Base-by-base conservation (phyloP, 2,113 vertebrate genomes). In the Hypocryptadius cinnamomeus region DNA sequence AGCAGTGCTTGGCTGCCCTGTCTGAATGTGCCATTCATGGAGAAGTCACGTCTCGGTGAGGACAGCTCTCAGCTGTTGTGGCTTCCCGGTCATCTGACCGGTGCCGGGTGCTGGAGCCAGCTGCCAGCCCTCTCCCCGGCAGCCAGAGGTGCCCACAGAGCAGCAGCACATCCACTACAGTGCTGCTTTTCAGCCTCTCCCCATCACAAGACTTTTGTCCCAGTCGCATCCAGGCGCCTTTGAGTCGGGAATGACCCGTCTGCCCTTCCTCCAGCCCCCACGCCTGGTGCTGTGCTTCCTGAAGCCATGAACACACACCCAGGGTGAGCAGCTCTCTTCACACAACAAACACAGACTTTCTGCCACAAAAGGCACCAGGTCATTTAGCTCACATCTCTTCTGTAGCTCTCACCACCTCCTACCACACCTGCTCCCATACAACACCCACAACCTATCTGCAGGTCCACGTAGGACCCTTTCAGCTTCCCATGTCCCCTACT, bases 121-220 rank as follows among this genome's bases (percentile, higher is more conserved):
- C 64, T 1, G 3, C 71, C 91, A 89, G 89, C 78, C 63, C 71
- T 47, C 57, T 56, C 78, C 72, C 57, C 3, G 0, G 23, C 78
- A 81, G 93, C 88, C 94, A 74, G 80, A 54, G 81, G 87, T 78
- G 78, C 53, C 56, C 7, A 1, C 74, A 68, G 65, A 89, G 87
- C 77, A 68, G 80, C 69, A 27, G 37, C 74, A 42, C 81, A 59
- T 21, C 76, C 76, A 63, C 35, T 8, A 87, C 93, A 93, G 76
- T 9, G 94, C 79, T 83, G 87, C 92, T 85, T 91, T 93, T 95
- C 31, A 92, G 68, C 5, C 59, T 77, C 63, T 60, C 61, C 61
- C 74, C 59, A 28, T 87, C 92, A 91, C 88, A 80, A 94, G 96
- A 83, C 64, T 88, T 70, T 37, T 77, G 93, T 87, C 88, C 88